Evolutionary conservation across 1,140 invertebrate genomes (phyloP), one percentile per base, ranked within the genome.

Genomic region (Choristoneura fumiferana): DNA sequence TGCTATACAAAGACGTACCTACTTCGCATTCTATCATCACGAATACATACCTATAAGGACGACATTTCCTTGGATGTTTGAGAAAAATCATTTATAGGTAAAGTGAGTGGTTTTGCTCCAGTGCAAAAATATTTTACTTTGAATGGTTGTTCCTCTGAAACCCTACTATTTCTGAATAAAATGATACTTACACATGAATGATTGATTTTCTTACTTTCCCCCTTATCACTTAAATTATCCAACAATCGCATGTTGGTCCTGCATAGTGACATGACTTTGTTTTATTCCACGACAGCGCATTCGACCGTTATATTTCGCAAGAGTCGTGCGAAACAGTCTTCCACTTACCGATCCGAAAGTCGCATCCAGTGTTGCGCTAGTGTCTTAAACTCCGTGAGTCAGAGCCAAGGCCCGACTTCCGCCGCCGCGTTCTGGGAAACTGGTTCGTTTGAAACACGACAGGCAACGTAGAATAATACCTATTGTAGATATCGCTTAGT

Each of bases 271-370:
- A 49, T 9, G 2, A 12, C 43, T 49, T 12, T 29, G 22, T 49
- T 49, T 49, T 17, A 49, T 12, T 49, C n/a, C 17, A 10, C 43
- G 43, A n/a, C 14, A n/a, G n/a, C 18, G 18, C 43, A 49, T 13
- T 17, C 43, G 18, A 49, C 43, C 43, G 43, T 22, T 49, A 49
- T 29, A 49, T 29, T 8, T 49, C 22, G 43, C 12, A n/a, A 12
- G 43, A 49, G 43, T 49, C 18, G 43, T 49, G 43, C 43, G 43
- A 49, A 49, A 49, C 17, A 1, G 43, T 12, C 43, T 33, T 29
- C 43, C 22, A 49, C 22, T 49, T 49, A 49, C 43, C 18, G 12
- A 22, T 33, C 43, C n/a, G 18, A 49, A 33, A 49, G 22, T 49
- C 43, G 9, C 40, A 45, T 49, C 18, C 10, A 49, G 10, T 49